These are phyloP conservation scores for Polydrusus pterygomalis DNA, from an alignment of 2,888 invertebrate species.

Conservation along the genomic window DNA sequence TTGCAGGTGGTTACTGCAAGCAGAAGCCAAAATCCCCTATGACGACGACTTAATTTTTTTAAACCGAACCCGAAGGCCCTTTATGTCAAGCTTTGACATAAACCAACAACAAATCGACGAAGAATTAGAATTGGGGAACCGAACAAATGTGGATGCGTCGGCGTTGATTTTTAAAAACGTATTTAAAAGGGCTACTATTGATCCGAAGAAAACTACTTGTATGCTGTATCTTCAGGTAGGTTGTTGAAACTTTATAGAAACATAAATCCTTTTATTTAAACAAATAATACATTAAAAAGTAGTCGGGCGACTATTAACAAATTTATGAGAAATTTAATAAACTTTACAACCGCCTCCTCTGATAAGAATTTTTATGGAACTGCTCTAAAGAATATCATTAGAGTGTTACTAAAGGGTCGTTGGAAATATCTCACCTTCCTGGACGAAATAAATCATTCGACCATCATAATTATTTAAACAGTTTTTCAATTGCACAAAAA, in stretches of 20 bases:
- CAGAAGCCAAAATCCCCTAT: conserved; percentile 73
- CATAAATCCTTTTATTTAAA: too few relatives aligned
- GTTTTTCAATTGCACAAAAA: too few relatives aligned
- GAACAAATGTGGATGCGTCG: conserved; percentile 65
- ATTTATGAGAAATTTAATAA: too few relatives aligned
- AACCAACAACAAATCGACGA: conserved; percentile 69
- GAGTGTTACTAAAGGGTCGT: too few relatives aligned
- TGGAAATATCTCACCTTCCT: too few relatives aligned
- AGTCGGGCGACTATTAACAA: too few relatives aligned
- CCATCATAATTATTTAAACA: too few relatives aligned
- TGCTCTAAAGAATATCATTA: too few relatives aligned
- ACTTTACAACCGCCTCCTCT: too few relatives aligned
- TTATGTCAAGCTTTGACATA: conserved; percentile 68
- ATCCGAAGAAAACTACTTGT: conserved; percentile 93
- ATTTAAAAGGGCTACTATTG: conserved; percentile 82
- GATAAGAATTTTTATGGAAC: too few relatives aligned
- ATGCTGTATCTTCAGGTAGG: conserved; percentile 89
- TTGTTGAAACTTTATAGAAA: neutral
- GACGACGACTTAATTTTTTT: conserved; percentile 64
- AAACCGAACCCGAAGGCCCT: conserved; percentile 75
- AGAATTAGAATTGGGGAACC: conserved; percentile 65
- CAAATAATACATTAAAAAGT: too few relatives aligned
- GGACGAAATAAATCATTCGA: too few relatives aligned
- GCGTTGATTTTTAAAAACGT: conserved; percentile 77
- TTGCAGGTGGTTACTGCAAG: conserved; percentile 79